Conservation (phyloP, 23 tunicate genomes). For the Ciona savignyi region DNA sequence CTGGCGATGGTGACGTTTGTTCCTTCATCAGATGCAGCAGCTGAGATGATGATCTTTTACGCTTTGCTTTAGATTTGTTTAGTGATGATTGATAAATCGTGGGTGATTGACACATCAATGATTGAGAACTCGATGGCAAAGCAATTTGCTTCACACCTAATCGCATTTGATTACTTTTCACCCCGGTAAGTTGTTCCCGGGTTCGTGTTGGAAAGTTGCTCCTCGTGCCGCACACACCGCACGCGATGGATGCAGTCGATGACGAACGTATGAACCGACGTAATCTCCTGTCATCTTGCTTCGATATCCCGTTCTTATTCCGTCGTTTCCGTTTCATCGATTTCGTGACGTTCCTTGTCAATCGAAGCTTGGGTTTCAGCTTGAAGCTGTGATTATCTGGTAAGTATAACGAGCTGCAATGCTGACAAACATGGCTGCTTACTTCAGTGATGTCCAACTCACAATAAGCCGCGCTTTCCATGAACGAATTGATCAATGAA, state of each 20-base stretch:
- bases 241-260: neutral
- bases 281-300: neutral
- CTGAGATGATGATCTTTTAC: neutral
- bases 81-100: no score
- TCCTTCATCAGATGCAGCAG: neutral
- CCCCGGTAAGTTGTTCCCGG: neutral
- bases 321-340: neutral
- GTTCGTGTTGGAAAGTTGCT: neutral
- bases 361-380: neutral
- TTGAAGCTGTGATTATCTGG: neutral
- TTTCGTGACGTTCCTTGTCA: neutral
- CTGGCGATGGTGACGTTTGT: neutral
- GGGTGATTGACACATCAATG: neutral
- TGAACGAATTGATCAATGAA: neutral
- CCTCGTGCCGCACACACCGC: neutral
- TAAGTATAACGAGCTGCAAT: neutral
- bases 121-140: neutral
- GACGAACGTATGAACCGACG: neutral
- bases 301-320: neutral
- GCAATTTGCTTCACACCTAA: neutral
- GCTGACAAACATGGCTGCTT: neutral
- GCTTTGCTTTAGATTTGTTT: neutral
- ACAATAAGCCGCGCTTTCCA: neutral
- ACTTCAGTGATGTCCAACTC: neutral
- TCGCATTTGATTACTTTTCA: neutral